Percentiles rank a stretch among this genome's conserved stretches.
phyloP scores from a whole-genome alignment of 2,113 vertebrate species.

The Ageneiosus marmoratus region DNA sequence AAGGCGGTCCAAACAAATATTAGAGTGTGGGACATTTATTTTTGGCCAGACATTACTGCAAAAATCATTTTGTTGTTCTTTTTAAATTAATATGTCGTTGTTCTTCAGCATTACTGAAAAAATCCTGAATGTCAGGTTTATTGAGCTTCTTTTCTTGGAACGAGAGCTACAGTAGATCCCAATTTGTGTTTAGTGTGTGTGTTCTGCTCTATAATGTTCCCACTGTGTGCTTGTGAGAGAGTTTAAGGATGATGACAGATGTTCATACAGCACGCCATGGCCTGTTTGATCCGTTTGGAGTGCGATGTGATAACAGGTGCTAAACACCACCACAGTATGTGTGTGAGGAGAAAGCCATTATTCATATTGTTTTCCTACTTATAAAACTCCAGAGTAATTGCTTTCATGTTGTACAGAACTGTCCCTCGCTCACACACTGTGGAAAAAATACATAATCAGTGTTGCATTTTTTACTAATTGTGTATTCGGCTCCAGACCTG shows the following conservation, averaged over 20 bases:
- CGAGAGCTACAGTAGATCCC: neutral
- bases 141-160: neutral
- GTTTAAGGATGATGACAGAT: neutral
- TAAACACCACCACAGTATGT: no score
- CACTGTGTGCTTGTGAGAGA: neutral
- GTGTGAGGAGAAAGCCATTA: neutral
- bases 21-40: no score
- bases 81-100: no score
- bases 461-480: constrained; percentile 32
- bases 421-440: neutral
- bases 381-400: neutral
- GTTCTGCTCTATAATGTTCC: neutral
- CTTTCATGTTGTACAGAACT: neutral
- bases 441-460: neutral
- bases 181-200: neutral
- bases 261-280: neutral
- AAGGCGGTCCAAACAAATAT: no score
- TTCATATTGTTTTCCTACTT: neutral
- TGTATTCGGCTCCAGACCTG: constrained; percentile 6
- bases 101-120: no score
- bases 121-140: neutral
- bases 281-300: neutral
- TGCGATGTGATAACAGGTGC: neutral
- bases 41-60: no score
- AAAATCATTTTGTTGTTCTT: no score